These are phyloP conservation scores for Chiroxiphia lanceolata DNA, from an alignment of 2,797 vertebrate genomes.

Conservation along the genomic window DNA sequence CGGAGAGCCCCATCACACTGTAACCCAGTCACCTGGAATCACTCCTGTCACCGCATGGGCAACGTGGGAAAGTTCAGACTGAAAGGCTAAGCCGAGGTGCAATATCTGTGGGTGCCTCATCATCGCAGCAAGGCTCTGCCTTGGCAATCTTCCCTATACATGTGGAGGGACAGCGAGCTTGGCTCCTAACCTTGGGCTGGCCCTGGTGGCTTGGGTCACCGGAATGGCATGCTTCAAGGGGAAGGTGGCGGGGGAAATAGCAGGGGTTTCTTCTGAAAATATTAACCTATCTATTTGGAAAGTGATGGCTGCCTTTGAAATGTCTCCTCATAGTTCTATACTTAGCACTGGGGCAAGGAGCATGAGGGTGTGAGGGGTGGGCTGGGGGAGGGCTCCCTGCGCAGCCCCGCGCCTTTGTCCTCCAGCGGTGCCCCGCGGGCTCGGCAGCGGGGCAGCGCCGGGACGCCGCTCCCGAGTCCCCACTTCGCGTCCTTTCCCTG, in stretches of 20 bases:
- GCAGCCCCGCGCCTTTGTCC: constrained; percentile 46
- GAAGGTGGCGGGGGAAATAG: background rate
- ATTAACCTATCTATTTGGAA: constrained; percentile 59
- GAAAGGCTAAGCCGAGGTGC: background rate
- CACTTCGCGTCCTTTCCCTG: rapidly evolving
- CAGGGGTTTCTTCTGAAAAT: constrained; percentile 40
- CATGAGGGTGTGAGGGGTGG: background rate
- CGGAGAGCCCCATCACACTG: background rate
- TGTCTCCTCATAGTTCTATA: constrained; percentile 45
- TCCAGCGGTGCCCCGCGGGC: background rate
- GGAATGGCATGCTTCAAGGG: constrained; percentile 61
- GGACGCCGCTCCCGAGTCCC: rapidly evolving
- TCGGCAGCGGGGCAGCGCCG: background rate
- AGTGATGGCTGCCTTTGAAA: constrained; percentile 62
- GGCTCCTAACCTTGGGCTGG: constrained; percentile 55
- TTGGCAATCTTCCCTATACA: background rate
- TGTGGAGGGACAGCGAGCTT: constrained; percentile 12
- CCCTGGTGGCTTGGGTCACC: constrained; percentile 58
- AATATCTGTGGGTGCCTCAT: background rate
- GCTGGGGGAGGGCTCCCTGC: background rate
- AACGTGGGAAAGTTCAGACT: background rate
- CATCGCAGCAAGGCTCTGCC: background rate
- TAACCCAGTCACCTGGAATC: constrained; percentile 41
- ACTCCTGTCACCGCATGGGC: background rate
- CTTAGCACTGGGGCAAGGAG: constrained; percentile 45